Conservation (phyloP, 2,888 invertebrate species). For the Siphonodentalium dalli region DNA sequence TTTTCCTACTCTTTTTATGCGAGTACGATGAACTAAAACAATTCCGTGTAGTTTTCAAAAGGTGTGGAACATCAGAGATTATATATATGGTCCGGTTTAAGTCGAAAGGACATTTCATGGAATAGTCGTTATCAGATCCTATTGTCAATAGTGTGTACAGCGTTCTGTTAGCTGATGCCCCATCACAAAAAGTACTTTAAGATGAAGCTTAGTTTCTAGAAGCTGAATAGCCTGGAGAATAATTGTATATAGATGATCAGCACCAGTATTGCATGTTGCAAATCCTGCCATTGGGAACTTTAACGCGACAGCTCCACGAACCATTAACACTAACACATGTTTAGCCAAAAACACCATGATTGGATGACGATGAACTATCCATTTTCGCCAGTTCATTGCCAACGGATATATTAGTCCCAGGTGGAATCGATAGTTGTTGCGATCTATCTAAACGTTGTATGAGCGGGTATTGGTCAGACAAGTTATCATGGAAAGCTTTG, state of each 20-base stretch:
- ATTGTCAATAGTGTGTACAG: too few relatives aligned
- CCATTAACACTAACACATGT: conserved; percentile 25
- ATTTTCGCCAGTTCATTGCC: too few relatives aligned
- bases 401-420: too few relatives aligned
- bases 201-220: conserved; percentile 14
- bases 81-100: conserved; percentile 25
- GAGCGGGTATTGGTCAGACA: too few relatives aligned
- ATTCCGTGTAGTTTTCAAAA: conserved; percentile 30
- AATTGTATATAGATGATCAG: conserved; percentile 30
- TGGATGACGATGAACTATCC: too few relatives aligned
- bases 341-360: too few relatives aligned
- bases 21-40: conserved; percentile 32
- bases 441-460: too few relatives aligned
- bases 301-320: conserved; percentile 13
- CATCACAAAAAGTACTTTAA: conserved; percentile 27
- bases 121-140: too few relatives aligned
- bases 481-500: too few relatives aligned
- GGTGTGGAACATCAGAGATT: conserved; percentile 28
- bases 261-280: conserved; percentile 23
- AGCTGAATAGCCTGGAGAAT: conserved; percentile 28
- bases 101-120: too few relatives aligned
- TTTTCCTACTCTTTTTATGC: conserved; percentile 17
- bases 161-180: conserved; percentile 30
- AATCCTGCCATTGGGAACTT: conserved; percentile 29
- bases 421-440: too few relatives aligned